Evolutionary conservation across 92 coral and sea anemone species (phyloP).

Genomic region (Metridium senile): DNA sequence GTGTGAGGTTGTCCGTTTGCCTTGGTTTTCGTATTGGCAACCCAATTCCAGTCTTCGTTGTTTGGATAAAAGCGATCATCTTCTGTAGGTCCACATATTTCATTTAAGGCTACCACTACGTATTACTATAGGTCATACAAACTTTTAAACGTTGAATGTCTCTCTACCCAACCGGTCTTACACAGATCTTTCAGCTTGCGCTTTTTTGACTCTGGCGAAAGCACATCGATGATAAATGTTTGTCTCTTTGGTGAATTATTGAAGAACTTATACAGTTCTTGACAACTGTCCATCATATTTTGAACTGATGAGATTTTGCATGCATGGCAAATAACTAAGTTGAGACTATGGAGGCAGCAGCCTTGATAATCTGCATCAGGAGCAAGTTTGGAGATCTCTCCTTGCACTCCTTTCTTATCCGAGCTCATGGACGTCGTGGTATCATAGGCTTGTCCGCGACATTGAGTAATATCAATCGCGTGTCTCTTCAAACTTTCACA

Average conservation of each 20-base stretch:
- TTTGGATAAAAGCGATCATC: conserved; percentile 49
- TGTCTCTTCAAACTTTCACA: conserved; percentile 40
- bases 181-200: conserved; percentile 51
- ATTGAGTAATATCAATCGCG: conserved; percentile 38
- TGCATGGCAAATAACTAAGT: conserved; percentile 22
- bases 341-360: conserved; percentile 34
- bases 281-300: conserved; percentile 61
- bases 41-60: conserved; percentile 62
- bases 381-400: conserved; percentile 50
- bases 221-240: conserved; percentile 53
- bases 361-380: conserved; percentile 66
- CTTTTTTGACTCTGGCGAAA: conserved; percentile 49
- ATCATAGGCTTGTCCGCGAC: conserved; percentile 61
- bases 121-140: conserved; percentile 52
- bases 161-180: conserved; percentile 58
- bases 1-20: conserved; percentile 79
- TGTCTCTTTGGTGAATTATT: conserved; percentile 59
- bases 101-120: conserved; percentile 38
- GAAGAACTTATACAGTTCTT: conserved; percentile 48
- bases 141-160: conserved; percentile 51
- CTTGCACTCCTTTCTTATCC: conserved; percentile 65
- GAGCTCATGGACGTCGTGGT: conserved; percentile 68
- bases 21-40: conserved; percentile 61
- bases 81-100: conserved; percentile 52
- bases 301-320: conserved; percentile 47